Percentiles rank a stretch among this genome's conserved stretches.
phyloP scores from a whole-genome alignment of 2,888 invertebrate genomes.

The Acrobasis consociella region DNA sequence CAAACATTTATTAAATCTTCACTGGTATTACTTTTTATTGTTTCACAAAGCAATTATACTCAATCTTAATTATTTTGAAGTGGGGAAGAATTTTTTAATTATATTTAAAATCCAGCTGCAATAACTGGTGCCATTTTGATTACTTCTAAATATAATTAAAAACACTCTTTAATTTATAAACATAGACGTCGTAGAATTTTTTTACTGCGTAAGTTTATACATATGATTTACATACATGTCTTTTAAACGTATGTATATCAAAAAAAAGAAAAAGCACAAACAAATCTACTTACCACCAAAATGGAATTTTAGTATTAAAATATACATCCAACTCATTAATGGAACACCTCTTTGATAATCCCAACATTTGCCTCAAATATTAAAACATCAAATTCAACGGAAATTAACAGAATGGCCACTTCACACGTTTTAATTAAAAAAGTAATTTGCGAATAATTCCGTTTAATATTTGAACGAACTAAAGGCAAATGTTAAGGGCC shows the following conservation, averaged over 20 bases:
- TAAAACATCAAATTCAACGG: slow-evolving; percentile 4
- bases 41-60: background rate
- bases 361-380: background rate
- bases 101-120: background rate
- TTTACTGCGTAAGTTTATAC: too few relatives aligned
- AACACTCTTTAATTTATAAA: too few relatives aligned
- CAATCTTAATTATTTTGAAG: background rate
- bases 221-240: too few relatives aligned
- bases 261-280: background rate
- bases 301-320: background rate
- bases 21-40: background rate
- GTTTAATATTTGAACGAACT: slow-evolving; percentile 53
- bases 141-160: background rate
- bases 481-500: slow-evolving; percentile 43
- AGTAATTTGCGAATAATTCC: slow-evolving; percentile 48
- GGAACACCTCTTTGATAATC: background rate
- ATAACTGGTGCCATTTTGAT: background rate
- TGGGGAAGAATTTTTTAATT: background rate
- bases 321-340: background rate
- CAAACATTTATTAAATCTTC: slow-evolving; percentile 2
- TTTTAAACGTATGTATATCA: too few relatives aligned
- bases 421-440: slow-evolving; percentile 46
- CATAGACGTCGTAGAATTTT: too few relatives aligned
- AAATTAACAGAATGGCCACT: slow-evolving; percentile 25
- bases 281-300: background rate